Evolutionary conservation across 2,888 invertebrate genomes (phyloP), one percentile per base, ranked within the genome.

Genomic region (Brassicogethes aeneus): DNA sequence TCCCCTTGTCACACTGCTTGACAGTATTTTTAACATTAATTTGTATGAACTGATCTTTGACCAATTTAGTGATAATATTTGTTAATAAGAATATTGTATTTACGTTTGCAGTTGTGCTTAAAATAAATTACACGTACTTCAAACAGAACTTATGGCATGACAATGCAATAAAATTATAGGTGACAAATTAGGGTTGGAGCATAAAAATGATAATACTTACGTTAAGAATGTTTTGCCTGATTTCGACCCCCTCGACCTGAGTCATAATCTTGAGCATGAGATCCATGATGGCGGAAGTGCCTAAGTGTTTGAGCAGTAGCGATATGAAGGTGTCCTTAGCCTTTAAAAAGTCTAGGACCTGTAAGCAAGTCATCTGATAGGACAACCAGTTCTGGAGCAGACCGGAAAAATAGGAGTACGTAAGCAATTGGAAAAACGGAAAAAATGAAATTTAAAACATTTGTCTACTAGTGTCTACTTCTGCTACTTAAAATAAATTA

Each of bases 221-320:
- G 62, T 77, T 77, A 56, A 80, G 73, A 60, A 85, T 75, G 68
- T 79, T 81, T 61, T 76, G 75, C 57, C 81, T 76, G 64, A 82
- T 77, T 55, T 84, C 82, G 50, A 73, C 74, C 47, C 82, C 84
- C 65, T 86, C 85, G 40, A 93, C 83, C 57, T 85, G 79, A 50
- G 85, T 85, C 67, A 91, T 82, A 64, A 88, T 80, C 70, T 88
- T 86, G 60, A 83, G 74, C 65, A 92, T 80, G 57, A 92, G 79
- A 77, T 96, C 94, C 76, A 92, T 91, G 60, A 95, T 86, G 56
- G 94, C 93, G 15, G 94, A 94, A 36, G 93, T 94, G 60, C 88
- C 85, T 62, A 95, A 79, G 73, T 96, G 94, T 59, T 83, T 81
- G 63, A 94, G 74, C 64, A 95, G 76, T 66, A 85, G 79, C 52